Evolutionary conservation across 2,888 invertebrate genomes (phyloP).

Genomic region (Labia minor): DNA sequence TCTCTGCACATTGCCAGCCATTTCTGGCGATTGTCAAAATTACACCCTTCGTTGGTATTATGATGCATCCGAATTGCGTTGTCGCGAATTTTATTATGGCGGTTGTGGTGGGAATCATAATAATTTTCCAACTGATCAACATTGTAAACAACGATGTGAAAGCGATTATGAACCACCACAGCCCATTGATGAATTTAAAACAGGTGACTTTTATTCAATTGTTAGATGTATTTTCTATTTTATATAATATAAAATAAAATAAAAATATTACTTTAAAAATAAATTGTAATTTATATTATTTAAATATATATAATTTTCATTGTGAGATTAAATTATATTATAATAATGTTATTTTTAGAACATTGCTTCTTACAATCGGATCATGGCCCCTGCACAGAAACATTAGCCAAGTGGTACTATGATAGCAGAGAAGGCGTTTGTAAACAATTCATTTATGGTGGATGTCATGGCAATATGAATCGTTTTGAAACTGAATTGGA

Average conservation of each 20-base stretch:
- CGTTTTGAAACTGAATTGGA: conserved; percentile 58
- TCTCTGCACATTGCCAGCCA: conserved; percentile 62
- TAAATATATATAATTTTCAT: too few species aligned
- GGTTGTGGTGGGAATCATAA: conserved; percentile 89
- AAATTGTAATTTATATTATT: too few species aligned
- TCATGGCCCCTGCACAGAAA: conserved; percentile 51
- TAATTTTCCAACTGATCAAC: conserved; percentile 59
- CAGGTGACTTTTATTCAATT: conserved; percentile 30
- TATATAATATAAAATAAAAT: too few species aligned
- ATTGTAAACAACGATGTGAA: conserved; percentile 56
- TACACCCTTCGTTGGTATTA: conserved; percentile 72
- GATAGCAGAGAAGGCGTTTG: conserved; percentile 61
- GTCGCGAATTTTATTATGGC: conserved; percentile 75
- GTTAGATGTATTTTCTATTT: background rate
- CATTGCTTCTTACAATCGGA: conserved; percentile 57
- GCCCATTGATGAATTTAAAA: conserved; percentile 33
- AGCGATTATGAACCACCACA: conserved; percentile 37
- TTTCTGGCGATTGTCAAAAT: conserved; percentile 64
- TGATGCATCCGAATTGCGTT: conserved; percentile 60
- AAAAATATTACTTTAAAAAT: too few species aligned
- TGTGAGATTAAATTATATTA: too few species aligned
- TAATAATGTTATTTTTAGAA: conserved; percentile 37
- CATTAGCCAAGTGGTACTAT: conserved; percentile 56
- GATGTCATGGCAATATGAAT: conserved; percentile 73
- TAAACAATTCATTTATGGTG: conserved; percentile 66